Evolutionary conservation across 2,797 vertebrate species (phyloP), one percentile per base, ranked within the genome.

Genomic region (Fistularia tabacaria): DNA sequence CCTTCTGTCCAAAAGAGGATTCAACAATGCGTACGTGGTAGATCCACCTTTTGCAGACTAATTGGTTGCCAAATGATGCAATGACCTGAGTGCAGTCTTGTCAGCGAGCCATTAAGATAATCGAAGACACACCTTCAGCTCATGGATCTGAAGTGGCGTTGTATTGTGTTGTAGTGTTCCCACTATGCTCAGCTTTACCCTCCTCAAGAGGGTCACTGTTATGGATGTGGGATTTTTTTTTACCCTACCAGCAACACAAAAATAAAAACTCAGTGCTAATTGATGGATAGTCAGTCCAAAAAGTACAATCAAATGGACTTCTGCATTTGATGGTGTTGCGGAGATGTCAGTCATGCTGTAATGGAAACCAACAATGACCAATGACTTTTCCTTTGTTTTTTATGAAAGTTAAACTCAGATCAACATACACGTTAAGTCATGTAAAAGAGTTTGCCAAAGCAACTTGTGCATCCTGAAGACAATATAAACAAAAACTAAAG

Each of bases 151-250:
- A 39, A 90, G 54, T 1, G 84, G 79, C 0, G 59, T 51, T 0
- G 85, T 85, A 40, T 91, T 85, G 0, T 93, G 93, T 85, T 92
- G 84, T 38, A 95, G 81, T 0, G 91, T 76, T 58, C 87, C 86
- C 59, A 90, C 71, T 15, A 93, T 89, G 82, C 84, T 87, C 0
- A 93, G 91, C 77, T 95, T 95, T 2, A 93, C 25, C 25, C 93
- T 62, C 95, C 94, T 53, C 93, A 89, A 50, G n/a, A 98, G 88
- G 0, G 94, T 97, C 87, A 97, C 93, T 0, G 94, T 97, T 62
- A 98, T 96, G 57, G 94, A 94, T 1, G 94, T 93, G 0, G 95
- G 94, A 8, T 91, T 92, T 87, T 97, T 99, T 75, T 95, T 87
- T n/a, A n/a, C 70, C 94, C 95, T 93, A 82, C 64, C 77, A 69